Conservation (phyloP, 1,140 invertebrate genomes). For the Drosophila mojavensis region DNA sequence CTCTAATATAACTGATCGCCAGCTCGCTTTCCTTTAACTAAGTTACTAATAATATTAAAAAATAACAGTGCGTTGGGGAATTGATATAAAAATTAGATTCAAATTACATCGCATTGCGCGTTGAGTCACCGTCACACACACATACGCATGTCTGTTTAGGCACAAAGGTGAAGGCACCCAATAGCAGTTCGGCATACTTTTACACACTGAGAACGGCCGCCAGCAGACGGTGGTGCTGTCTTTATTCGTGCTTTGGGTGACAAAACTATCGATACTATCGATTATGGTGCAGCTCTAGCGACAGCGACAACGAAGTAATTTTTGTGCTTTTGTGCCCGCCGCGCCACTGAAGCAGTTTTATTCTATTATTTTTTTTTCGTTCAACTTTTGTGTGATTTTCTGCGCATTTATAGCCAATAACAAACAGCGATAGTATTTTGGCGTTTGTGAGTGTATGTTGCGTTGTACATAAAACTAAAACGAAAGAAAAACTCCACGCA, state of each 20-base stretch:
- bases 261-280: conserved; percentile 40
- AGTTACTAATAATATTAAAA: neutral
- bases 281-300: conserved; percentile 31
- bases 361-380: conserved; percentile 56
- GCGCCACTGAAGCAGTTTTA: conserved; percentile 49
- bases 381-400: conserved; percentile 49
- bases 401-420: conserved; percentile 36
- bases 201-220: conserved; percentile 2
- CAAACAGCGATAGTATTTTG: conserved; percentile 37
- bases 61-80: neutral
- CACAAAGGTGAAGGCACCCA: conserved; percentile 6
- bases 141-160: neutral
- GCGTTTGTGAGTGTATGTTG: conserved; percentile 47
- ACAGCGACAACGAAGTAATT: conserved; percentile 34
- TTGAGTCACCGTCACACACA: conserved; percentile 9
- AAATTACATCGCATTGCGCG: conserved; percentile 2
- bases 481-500: conserved; percentile 38
- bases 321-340: conserved; percentile 49
- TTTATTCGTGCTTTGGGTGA: conserved; percentile 27
- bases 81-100: neutral
- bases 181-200: neutral
- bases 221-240: neutral
- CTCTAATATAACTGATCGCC: conserved; percentile 29
- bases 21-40: conserved; percentile 14
- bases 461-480: conserved; percentile 26